These are phyloP conservation scores for Microtus pennsylvanicus DNA, from an alignment of 2,113 vertebrate genomes.

Conservation along the genomic window DNA sequence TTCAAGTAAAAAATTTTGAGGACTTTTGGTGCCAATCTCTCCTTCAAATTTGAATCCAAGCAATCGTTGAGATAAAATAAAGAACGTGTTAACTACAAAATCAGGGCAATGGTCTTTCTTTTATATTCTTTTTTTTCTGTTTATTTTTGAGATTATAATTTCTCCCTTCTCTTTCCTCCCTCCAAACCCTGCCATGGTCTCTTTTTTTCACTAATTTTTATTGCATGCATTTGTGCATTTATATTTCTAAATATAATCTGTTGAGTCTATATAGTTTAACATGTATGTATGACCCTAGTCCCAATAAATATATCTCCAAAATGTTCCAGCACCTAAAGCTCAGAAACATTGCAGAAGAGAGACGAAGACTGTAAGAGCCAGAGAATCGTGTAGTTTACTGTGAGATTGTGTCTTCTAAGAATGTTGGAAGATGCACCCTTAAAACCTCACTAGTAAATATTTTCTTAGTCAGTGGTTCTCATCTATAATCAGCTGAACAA, in stretches of 20 bases:
- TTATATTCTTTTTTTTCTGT: neutral
- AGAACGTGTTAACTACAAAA: neutral
- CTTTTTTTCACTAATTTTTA: neutral
- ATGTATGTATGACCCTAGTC: neutral
- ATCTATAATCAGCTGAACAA: neutral
- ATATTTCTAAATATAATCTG: neutral
- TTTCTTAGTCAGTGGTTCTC: slow-evolving; percentile 4
- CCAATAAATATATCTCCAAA: neutral
- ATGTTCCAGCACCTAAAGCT: neutral
- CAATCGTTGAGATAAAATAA: neutral
- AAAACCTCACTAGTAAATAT: neutral
- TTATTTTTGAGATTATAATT: neutral
- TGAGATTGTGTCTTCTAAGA: neutral
- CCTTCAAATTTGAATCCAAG: slow-evolving; percentile 24
- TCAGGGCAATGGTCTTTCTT: neutral
- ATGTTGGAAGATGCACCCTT: neutral
- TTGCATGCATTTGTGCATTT: neutral
- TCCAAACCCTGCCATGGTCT: neutral
- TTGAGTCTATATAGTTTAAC: neutral
- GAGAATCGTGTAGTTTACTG: neutral
- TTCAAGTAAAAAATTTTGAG: neutral
- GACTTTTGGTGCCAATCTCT: neutral
- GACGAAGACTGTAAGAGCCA: neutral
- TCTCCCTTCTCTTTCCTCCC: neutral
- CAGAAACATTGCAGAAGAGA: neutral